These are phyloP conservation scores for Loriculus beryllinus DNA, from an alignment of 2,797 vertebrate species.

Conservation along the genomic window DNA sequence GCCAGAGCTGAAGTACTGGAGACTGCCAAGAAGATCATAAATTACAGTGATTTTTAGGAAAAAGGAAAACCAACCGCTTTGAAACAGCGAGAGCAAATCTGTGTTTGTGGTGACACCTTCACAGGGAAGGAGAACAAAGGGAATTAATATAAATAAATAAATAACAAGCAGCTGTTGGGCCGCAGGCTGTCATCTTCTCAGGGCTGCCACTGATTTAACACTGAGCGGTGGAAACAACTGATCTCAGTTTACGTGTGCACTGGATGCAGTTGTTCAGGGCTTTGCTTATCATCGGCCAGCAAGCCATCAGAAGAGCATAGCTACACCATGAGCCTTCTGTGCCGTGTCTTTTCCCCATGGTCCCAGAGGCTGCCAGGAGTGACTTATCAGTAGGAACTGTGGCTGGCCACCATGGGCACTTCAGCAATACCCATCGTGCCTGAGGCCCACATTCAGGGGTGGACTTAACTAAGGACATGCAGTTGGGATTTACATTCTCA, in stretches of 20 bases:
- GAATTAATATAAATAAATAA: neutral
- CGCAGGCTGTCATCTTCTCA: neutral
- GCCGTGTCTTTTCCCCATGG: accelerated
- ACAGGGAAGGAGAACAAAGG: neutral
- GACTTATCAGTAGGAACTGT: neutral
- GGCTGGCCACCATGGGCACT: neutral
- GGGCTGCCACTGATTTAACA: neutral
- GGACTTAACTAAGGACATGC: neutral
- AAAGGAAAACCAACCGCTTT: neutral
- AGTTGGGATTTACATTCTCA: neutral
- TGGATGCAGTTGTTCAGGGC: neutral
- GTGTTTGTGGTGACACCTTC: neutral
- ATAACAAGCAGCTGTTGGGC: neutral
- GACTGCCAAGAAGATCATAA: neutral
- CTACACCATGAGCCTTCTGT: neutral
- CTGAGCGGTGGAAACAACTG: neutral
- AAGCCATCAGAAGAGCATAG: neutral
- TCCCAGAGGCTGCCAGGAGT: neutral
- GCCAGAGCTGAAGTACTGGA: neutral
- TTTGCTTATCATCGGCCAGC: neutral
- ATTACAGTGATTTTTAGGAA: neutral
- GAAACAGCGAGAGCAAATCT: neutral
- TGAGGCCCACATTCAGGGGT: neutral
- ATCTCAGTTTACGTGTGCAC: neutral
- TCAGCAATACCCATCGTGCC: neutral